Evolutionary conservation across 2,113 vertebrate genomes (phyloP), one percentile per base, ranked within the genome.

Genomic region (Mustelus asterias): DNA sequence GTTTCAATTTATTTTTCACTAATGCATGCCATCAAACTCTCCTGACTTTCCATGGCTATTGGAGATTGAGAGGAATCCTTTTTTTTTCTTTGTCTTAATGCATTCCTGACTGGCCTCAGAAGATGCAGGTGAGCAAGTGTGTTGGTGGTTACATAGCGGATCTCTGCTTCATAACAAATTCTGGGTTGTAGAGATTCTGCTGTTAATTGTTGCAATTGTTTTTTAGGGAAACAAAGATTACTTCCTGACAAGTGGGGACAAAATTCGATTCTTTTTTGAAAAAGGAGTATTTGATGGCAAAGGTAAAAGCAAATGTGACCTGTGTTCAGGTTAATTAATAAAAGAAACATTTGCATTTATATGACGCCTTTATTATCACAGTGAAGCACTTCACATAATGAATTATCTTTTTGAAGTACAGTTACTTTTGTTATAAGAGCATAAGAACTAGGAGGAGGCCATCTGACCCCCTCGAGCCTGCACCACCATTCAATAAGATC

Each of bases 181-280:
- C 63, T 93, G 13, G 20, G 16, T 92, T 89, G 20, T 58, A 1
- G 11, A 63, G 58, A 26, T 18, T 58, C 63, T 63, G 54, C 26
- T 63, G 14, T 92, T 65, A 67, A 67, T 72, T 69, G 65, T 70
- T 89, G 96, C 65, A 95, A 96, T 95, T 70, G 22, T 96, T 76
- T 96, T 95, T 44, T 97, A 99, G 99, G 98, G 99, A 95, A 98
- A 97, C 88, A 97, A 98, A 0, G 98, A 99, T 96, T 99, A 99
- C 97, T 99, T 99, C 96, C 97, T 99, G 95, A 98, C 97, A 96
- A 99, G 99, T 0, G 99, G 99, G 60, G 99, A 99, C 97, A 98
- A 99, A 97, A 98, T 99, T 96, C 97, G 98, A 44, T 99, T 99
- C 97, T 99, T 99, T 98, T 99, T 99, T 96, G 99, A 99, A 96